Evolutionary conservation across 1,140 invertebrate genomes (phyloP), one percentile per base, ranked within the genome.

Genomic region (Drosophila mojavensis): DNA sequence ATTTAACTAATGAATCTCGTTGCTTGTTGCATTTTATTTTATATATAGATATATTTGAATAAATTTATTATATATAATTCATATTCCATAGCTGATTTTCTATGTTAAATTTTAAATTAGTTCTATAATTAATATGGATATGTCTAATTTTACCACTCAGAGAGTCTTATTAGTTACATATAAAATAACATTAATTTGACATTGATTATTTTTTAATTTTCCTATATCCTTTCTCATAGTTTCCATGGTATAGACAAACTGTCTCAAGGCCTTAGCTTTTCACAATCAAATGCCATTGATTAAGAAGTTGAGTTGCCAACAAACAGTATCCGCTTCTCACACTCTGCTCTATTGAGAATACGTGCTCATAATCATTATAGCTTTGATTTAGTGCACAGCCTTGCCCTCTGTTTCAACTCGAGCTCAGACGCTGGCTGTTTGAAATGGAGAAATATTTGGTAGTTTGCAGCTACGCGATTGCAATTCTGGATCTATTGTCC

Each of bases 331-430:
- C 30, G 1, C 30, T 36, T 11, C 30, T 17, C 45, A 26, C 48
- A 59, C 33, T 17, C 30, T 24, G 3, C 50, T 24, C 45, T 48
- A 50, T 58, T 63, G 62, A 63, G 72, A 72, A 68, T 83, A 88
- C 83, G 83, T 86, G 83, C 79, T 88, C 82, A 86, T 88, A 79
- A 88, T 88, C 83, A 88, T 88, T 88, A 83, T 69, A 71, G 84
- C 83, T 78, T 88, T 88, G 83, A 88, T 88, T 88, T 88, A 88
- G 76, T 88, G 76, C 59, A 64, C 79, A 86, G 73, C 66, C 68
- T 75, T 63, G 65, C 45, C 59, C 36, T 39, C 41, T 11, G 24
- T 28, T 74, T 63, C 56, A 55, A 62, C 67, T 60, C 61, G 56
- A 71, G 75, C 60, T 76, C 45, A 20, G 2, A 20, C 20, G 20